Conservation (phyloP, 2,888 invertebrate species). For the Eucera pruinosa region DNA sequence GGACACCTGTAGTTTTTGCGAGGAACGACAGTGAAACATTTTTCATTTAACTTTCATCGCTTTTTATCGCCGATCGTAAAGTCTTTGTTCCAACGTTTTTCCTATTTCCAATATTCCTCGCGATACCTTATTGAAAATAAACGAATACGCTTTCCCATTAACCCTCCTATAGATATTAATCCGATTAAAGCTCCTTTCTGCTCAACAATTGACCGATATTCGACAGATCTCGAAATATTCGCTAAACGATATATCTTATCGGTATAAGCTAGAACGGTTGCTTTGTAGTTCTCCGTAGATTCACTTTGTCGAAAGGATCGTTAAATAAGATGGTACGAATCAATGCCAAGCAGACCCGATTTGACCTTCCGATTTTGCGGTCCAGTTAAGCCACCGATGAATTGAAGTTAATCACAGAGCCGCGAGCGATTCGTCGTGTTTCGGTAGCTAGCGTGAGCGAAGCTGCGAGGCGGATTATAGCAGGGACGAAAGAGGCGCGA, state of each 20-base stretch:
- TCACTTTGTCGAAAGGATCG: neutral
- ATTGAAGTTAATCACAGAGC: constrained; percentile 76
- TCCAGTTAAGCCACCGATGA: constrained; percentile 72
- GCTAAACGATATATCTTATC: neutral
- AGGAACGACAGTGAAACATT: neutral
- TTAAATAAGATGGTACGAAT: constrained; percentile 52
- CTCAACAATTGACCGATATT: neutral
- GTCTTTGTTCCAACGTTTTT: neutral
- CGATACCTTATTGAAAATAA: neutral
- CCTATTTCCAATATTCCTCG: neutral
- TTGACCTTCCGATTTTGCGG: constrained; percentile 66
- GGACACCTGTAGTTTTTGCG: neutral
- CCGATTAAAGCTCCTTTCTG: neutral
- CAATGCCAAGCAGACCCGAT: constrained; percentile 30
- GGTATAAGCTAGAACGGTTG: no score
- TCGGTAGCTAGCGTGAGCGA: constrained; percentile 20
- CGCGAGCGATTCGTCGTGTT: constrained; percentile 54
- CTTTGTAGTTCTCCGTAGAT: no score
- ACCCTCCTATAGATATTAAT: neutral
- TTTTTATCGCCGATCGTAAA: neutral
- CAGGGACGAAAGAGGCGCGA: constrained; percentile 36
- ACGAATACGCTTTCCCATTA: neutral
- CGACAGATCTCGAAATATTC: neutral
- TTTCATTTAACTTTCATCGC: neutral
- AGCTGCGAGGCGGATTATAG: constrained; percentile 56